phyloP scores from a whole-genome alignment of 2,113 vertebrate genomes.

The Prionailurus bengalensis region DNA sequence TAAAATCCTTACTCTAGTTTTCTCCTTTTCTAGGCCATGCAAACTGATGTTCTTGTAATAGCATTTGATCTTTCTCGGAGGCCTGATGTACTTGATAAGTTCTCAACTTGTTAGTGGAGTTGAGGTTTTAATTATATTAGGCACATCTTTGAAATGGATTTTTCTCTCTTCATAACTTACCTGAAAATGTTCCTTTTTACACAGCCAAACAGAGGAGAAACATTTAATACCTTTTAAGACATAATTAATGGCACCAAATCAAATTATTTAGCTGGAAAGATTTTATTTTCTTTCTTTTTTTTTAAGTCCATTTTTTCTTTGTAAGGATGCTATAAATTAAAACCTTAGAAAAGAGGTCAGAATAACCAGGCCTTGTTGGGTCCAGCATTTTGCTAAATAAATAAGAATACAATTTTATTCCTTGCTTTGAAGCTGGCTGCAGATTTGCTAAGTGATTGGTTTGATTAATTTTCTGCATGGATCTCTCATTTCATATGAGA shows the following conservation, averaged over 20 bases:
- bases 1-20: background rate
- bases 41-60: background rate
- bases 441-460: conserved; percentile 72
- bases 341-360: conserved; percentile 20
- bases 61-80: conserved; percentile 47
- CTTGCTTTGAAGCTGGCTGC: conserved; percentile 46
- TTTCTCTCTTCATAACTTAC: conserved; percentile 32
- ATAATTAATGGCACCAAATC: conserved; percentile 24
- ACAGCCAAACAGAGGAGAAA: background rate
- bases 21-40: conserved; percentile 39
- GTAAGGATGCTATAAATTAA: background rate
- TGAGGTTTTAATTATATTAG: background rate
- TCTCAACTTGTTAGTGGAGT: background rate
- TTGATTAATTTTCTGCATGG: conserved; percentile 63
- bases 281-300: conserved; percentile 53
- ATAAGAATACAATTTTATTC: conserved; percentile 36
- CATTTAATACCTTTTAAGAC: conserved; percentile 35
- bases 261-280: conserved; percentile 25
- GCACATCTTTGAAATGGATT: conserved; percentile 25
- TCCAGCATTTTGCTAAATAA: conserved; percentile 62
- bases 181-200: conserved; percentile 44
- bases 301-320: background rate
- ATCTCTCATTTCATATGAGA: conserved; percentile 26
- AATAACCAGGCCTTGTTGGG: conserved; percentile 2
- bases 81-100: background rate